These are phyloP conservation scores for Diabrotica undecimpunctata DNA, from an alignment of 1,140 invertebrate genomes.

Conservation along the genomic window DNA sequence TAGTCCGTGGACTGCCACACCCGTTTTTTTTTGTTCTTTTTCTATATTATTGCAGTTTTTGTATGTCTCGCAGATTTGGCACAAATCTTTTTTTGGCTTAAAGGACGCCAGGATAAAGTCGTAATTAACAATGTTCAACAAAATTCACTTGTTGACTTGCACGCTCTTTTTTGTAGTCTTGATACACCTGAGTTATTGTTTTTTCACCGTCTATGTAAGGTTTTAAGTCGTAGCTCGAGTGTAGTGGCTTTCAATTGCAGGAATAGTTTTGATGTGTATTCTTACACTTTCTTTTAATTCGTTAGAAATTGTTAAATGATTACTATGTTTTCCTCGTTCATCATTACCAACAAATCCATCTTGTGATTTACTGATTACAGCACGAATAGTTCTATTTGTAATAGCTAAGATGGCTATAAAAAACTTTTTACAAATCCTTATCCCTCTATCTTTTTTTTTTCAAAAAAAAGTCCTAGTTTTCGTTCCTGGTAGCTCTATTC, in stretches of 20 bases:
- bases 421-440: slow-evolving; percentile 13
- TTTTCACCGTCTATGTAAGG: slow-evolving; percentile 5
- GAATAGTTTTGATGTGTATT: slow-evolving; percentile 1
- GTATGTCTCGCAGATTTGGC: no score
- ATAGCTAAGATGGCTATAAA: slow-evolving; percentile 8
- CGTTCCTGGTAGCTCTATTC: background rate
- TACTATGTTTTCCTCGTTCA: slow-evolving; percentile 31
- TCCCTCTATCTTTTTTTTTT: slow-evolving; percentile 5
- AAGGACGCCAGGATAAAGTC: no score
- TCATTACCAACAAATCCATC: slow-evolving; percentile 15
- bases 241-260: slow-evolving; percentile 24
- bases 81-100: no score
- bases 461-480: slow-evolving; percentile 5
- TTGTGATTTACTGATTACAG: slow-evolving; percentile 7
- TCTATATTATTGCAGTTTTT: no score
- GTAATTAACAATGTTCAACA: no score
- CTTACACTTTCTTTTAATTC: slow-evolving; percentile 9
- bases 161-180: no score
- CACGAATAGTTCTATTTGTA: slow-evolving; percentile 9
- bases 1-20: no score
- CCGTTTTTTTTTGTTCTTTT: no score
- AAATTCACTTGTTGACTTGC: no score
- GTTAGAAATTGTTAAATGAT: slow-evolving; percentile 21
- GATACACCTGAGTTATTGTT: no score
- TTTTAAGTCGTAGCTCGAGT: slow-evolving; percentile 25